Evolutionary conservation across 64 coral and sea anemone genomes (phyloP).

Genomic region (Stichodactyla mertensii): DNA sequence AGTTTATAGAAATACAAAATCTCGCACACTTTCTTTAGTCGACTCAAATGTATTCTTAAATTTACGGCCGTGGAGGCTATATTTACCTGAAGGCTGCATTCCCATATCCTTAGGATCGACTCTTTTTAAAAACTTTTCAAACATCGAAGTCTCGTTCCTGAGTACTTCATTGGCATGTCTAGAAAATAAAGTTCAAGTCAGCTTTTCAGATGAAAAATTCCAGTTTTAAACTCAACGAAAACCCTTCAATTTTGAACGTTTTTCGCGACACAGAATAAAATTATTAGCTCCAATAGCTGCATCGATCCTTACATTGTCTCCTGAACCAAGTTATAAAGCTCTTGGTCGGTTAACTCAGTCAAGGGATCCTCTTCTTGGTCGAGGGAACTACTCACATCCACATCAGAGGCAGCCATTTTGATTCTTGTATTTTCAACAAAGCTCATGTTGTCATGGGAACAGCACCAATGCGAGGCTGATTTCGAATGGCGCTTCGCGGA

Average conservation of each 20-base stretch:
- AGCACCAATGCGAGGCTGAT: constrained; percentile 9
- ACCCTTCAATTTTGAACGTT: background rate
- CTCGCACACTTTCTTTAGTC: too few relatives aligned
- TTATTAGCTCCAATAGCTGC: background rate
- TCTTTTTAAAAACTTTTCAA: constrained; percentile 95
- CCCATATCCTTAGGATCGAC: constrained; percentile 93
- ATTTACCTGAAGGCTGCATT: constrained; percentile 49
- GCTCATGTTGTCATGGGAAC: constrained; percentile 66
- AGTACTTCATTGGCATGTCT: constrained; percentile 98
- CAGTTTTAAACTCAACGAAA: background rate
- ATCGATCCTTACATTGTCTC: constrained; percentile 79
- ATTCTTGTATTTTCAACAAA: constrained; percentile 19
- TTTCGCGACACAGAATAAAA: background rate
- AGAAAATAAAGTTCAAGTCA: background rate
- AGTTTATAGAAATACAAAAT: too few relatives aligned
- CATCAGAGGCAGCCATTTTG: constrained; percentile 96
- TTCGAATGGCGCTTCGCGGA: constrained; percentile 22
- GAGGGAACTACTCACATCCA: constrained; percentile 91
- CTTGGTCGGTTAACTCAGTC: constrained; percentile 81
- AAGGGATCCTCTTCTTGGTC: constrained; percentile 96
- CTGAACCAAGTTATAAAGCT: constrained; percentile 87
- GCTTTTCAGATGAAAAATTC: background rate
- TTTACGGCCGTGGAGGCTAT: background rate
- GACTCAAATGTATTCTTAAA: too few relatives aligned
- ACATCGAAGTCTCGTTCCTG: constrained; percentile 96